Evolutionary conservation across 2,113 vertebrate genomes (phyloP).

Genomic region (Muscicapa adusta): DNA sequence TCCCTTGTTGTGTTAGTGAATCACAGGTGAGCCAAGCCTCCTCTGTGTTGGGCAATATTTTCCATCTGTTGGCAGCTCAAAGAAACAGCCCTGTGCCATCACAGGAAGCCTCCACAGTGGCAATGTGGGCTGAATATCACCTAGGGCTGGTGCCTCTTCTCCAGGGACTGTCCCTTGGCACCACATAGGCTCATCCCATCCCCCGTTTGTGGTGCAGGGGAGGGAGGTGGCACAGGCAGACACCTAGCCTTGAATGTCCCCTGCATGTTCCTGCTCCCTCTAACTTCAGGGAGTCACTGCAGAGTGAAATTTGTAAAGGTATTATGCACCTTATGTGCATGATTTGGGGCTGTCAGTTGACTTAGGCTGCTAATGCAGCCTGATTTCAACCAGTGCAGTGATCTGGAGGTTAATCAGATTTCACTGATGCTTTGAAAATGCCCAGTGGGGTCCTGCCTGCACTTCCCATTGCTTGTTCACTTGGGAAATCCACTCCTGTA

Average conservation of each 20-base stretch:
- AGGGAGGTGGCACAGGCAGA: not conserved
- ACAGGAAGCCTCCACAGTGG: not conserved
- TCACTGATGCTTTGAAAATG: not conserved
- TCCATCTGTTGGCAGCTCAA: not conserved
- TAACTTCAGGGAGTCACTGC: not conserved
- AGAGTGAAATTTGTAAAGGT: not conserved
- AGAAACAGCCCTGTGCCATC: not conserved
- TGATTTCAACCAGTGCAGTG: not conserved
- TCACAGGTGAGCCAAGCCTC: not conserved
- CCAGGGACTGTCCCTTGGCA: not conserved
- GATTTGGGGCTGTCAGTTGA: not conserved
- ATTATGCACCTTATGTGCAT: not conserved
- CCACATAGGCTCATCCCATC: not conserved
- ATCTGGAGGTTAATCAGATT: not conserved
- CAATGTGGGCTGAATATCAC: not conserved
- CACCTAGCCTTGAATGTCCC: not conserved
- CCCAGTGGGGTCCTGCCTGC: not conserved
- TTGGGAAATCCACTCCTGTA: not conserved
- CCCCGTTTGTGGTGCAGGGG: not conserved
- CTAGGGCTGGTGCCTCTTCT: fast-evolving
- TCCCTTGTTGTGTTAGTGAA: not conserved
- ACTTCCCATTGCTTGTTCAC: not conserved
- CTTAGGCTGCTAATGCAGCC: not conserved
- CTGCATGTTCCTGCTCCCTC: not conserved
- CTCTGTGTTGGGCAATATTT: not conserved